These are phyloP conservation scores for Urocitellus parryii DNA, from an alignment of 2,113 vertebrate genomes.

Conservation along the genomic window DNA sequence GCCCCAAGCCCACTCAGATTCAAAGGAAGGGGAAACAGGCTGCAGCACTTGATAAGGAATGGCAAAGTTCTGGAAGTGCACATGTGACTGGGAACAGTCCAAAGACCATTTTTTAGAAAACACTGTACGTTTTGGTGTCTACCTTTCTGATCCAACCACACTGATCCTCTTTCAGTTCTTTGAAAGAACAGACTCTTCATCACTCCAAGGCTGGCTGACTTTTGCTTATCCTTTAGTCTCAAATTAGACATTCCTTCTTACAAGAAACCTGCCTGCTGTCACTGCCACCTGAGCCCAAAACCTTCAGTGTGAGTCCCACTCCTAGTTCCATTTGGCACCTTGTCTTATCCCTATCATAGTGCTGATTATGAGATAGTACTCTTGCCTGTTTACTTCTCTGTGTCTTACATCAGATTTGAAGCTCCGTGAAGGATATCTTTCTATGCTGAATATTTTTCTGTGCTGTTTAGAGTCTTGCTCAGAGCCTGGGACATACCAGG, in stretches of 20 bases:
- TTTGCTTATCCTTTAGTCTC: neutral
- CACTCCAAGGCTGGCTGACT: neutral
- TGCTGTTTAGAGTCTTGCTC: neutral
- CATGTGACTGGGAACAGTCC: neutral
- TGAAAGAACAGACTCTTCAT: neutral
- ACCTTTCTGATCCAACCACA: neutral
- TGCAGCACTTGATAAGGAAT: neutral
- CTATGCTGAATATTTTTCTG: neutral
- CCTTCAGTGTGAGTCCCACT: neutral
- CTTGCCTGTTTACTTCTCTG: neutral
- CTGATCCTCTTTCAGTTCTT: neutral
- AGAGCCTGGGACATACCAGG: neutral
- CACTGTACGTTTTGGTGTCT: neutral
- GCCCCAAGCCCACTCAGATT: neutral
- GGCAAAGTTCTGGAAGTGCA: neutral
- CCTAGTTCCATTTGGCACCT: neutral
- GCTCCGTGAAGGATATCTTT: neutral
- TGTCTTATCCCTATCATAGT: neutral
- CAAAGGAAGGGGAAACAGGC: neutral
- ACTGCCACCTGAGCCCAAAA: neutral
- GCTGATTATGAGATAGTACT: neutral
- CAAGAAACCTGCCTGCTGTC: neutral
- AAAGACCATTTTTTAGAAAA: neutral
- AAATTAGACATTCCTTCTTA: neutral
- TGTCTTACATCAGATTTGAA: neutral